Base-by-base conservation (phyloP, 2,797 vertebrate genomes). In the Onychomys leucogaster region DNA sequence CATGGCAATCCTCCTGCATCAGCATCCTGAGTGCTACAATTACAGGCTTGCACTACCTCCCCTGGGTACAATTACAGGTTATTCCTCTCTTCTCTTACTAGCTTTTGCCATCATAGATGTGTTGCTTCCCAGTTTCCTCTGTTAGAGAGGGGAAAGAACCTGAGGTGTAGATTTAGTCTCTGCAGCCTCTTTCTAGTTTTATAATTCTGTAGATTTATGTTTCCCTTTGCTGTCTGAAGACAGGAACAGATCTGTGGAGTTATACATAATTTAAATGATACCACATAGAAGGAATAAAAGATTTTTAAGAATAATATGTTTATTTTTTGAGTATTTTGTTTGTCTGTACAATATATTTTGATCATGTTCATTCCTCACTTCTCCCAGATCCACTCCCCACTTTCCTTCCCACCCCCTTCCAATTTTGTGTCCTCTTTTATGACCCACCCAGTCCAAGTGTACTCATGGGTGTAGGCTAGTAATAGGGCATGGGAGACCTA, bases 171-270 rank as follows among this genome's bases (percentile, higher is more conserved):
- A 84, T 77, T 89, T 96, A 75, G 78, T 96, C 91, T 95, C 80
- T 77, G 61, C 81, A 69, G 25, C 89, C 17, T 92, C n/a, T 95
- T 89, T 94, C 59, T 93, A 37, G 76, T 97, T 87, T 96, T 94
- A 94, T 87, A 94, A 96, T 77, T 94, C 78, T 92, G 32, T 93
- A 46, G 94, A 95, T 95, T 93, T 91, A 57, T 94, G 75, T 77
- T 95, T 96, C 94, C 43, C 96, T 96, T 94, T 93, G 89, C 86
- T 91, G 34, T 73, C 90, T 43, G 69, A 95, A 90, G 92, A 97
- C 95, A 97, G 90, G 90, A 78, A 89, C 84, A 96, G 81, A 90
- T 96, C 92, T 92, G 25, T 96, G 94, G 86, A 94, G 84, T 95
- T 97, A 94, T 96, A 43, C 17, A 78, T 84, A 94, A 73, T 85